Evolutionary conservation across 2,888 invertebrate species (phyloP), one percentile per base, ranked within the genome.

Genomic region (Acronicta alni): DNA sequence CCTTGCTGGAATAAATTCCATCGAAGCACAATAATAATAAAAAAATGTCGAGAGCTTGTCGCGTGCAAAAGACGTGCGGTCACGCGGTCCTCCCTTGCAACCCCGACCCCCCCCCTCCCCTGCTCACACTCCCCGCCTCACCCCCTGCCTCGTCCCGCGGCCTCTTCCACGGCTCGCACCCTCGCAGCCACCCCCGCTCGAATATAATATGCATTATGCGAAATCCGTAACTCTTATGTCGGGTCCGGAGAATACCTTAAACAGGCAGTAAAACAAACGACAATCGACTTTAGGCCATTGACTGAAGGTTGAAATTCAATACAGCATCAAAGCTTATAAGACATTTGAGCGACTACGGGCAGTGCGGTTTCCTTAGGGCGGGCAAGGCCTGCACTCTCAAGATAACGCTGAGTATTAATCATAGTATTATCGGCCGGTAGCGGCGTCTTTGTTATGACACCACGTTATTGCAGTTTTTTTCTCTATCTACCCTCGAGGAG

Each of bases 151-250:
- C 57, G 68, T 77, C 77, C 80, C 79, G 66, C 67, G 65, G 58
- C 77, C 82, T 81, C 83, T 84, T 69, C 61, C 37, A 42, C 45
- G 43, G 41, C 59, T 55, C 53, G 72, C 77, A 67, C 83, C 84
- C 84, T 83, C 79, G 57, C 75, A 79, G 72, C 80, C 83, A 80
- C 83, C 84, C 84, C 80, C 81, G 79, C 83, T 77, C 86, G 88
- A 91, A 93, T 93, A 93, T 93, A 93, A 92, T 92, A 93, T 93
- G 93, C 93, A 93, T 93, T 93, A 93, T 93, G 93, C 93, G 93
- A 93, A 93, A 93, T 93, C 92, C 93, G 92, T 93, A 92, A 92
- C 92, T 93, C 93, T 91, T 90, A 88, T 89, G 89, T 88, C 83
- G 85, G 87, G 83, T 86, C 87, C 82, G 79, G 83, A 86, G 90